phyloP scores from a whole-genome alignment of 2,888 invertebrate genomes.

The Drosophila meridiana region DNA sequence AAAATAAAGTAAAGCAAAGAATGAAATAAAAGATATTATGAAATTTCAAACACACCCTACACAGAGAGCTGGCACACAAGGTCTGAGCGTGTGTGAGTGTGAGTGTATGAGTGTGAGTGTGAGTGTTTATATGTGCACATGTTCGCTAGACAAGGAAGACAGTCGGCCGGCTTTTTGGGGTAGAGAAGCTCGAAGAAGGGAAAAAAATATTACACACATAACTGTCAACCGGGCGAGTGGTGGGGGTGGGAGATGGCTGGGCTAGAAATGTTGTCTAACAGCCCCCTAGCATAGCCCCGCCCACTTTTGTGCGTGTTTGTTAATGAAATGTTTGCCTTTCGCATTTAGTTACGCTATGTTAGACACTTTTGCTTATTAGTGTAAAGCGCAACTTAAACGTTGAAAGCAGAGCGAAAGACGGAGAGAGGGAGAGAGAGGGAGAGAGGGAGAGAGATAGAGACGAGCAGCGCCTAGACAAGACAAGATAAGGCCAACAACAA shows the following conservation, averaged over 20 bases:
- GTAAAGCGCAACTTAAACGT: conserved; percentile 75
- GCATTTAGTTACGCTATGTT: conserved; percentile 80
- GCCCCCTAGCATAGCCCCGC: background rate
- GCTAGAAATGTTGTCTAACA: conserved; percentile 1
- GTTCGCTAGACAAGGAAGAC: conserved; percentile 38
- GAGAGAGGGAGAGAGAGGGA: conserved; percentile 4
- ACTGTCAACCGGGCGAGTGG: conserved; percentile 61
- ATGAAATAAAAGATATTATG: conserved; percentile 79
- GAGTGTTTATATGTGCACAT: conserved; percentile 19
- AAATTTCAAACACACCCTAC: conserved; percentile 77
- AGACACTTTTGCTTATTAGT: conserved; percentile 81
- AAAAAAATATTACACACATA: conserved; percentile 73
- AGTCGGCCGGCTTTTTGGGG: conserved; percentile 21
- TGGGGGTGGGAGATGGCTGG: background rate
- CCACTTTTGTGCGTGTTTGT: conserved; percentile 69
- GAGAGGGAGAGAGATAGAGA: conserved; percentile 6
- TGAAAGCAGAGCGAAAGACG: conserved; percentile 25
- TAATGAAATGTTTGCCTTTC: conserved; percentile 81
- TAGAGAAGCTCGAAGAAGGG: conserved; percentile 33
- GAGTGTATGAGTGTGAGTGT: conserved; percentile 20
- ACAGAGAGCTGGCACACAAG: conserved; percentile 27
- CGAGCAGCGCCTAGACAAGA: conserved; percentile 34
- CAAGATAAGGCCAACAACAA: conserved; percentile 27
- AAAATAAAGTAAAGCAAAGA: conserved; percentile 80
- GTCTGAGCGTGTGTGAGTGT: conserved; percentile 12